Conservation (phyloP, 2,113 vertebrate genomes). For the Onychostoma macrolepis region DNA sequence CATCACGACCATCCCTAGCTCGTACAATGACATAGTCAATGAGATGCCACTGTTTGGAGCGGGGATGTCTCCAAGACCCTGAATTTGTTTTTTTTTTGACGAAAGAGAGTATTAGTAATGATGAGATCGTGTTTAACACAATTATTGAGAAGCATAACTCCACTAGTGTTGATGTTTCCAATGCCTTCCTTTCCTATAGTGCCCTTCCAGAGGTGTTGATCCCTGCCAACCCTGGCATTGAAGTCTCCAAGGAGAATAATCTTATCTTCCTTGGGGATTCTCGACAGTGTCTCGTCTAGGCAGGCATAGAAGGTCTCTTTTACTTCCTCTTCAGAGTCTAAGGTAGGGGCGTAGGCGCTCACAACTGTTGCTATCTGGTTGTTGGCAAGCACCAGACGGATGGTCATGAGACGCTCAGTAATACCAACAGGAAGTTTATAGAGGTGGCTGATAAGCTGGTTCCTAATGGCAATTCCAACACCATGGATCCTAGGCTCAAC, state of each 20-base stretch:
- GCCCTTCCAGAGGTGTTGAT: background rate
- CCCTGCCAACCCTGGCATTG: background rate
- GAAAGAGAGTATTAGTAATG: background rate
- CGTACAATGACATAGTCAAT: background rate
- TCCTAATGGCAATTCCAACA: slow-evolving; percentile 31
- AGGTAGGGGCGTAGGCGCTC: slow-evolving; percentile 31
- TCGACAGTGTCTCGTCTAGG: slow-evolving; percentile 5
- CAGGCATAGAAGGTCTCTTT: slow-evolving; percentile 39
- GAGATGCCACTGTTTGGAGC: background rate
- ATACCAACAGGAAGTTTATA: slow-evolving; percentile 30
- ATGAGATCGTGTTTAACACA: background rate
- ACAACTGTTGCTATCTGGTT: slow-evolving; percentile 29
- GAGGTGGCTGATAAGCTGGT: slow-evolving; percentile 32
- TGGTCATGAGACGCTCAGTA: slow-evolving; percentile 29
- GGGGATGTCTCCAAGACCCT: background rate
- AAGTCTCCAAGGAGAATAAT: background rate
- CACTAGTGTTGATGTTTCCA: background rate
- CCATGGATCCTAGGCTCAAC: background rate
- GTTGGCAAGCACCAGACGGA: background rate
- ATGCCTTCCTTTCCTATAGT: background rate
- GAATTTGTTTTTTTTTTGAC: background rate
- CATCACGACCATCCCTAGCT: background rate
- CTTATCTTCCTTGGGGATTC: slow-evolving; percentile 6
- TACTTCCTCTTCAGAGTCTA: slow-evolving; percentile 3
- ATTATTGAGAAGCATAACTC: background rate